phyloP scores from a whole-genome alignment of 2,113 vertebrate species.

The Poicephalus gulielmi region DNA sequence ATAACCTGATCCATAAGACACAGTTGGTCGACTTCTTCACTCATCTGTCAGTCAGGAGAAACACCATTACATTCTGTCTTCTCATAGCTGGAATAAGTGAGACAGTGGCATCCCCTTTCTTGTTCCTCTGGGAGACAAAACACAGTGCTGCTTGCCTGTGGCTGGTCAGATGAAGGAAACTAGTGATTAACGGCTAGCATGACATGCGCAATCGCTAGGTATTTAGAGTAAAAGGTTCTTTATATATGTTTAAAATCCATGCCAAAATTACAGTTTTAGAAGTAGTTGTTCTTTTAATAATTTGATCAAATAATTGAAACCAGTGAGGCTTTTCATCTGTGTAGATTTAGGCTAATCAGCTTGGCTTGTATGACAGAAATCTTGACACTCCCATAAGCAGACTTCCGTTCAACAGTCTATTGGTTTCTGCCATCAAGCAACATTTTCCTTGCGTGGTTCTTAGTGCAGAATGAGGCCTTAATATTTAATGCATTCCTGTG shows the following conservation, averaged over 20 bases:
- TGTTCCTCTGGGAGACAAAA: conserved; percentile 13
- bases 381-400: neutral
- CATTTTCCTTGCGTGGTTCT: neutral
- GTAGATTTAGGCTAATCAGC: neutral
- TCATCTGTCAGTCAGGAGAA: conserved; percentile 29
- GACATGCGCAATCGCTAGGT: neutral
- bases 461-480: neutral
- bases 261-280: neutral
- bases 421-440: neutral
- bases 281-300: neutral
- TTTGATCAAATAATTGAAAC: neutral
- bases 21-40: neutral
- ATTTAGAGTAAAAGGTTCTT: neutral
- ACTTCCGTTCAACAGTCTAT: neutral
- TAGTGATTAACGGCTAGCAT: neutral
- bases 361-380: neutral
- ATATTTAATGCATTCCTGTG: neutral
- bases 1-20: conserved; percentile 7
- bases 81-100: neutral
- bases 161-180: neutral
- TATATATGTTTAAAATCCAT: neutral
- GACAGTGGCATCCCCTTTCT: conserved; percentile 13
- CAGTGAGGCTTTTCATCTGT: neutral
- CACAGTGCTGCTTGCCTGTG: neutral
- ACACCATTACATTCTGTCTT: neutral